A percentile compares a stretch with the other conserved stretches of the same genome.
Conservation (phyloP, 2,113 vertebrate genomes). For the Trochalopteron elliotii region DNA sequence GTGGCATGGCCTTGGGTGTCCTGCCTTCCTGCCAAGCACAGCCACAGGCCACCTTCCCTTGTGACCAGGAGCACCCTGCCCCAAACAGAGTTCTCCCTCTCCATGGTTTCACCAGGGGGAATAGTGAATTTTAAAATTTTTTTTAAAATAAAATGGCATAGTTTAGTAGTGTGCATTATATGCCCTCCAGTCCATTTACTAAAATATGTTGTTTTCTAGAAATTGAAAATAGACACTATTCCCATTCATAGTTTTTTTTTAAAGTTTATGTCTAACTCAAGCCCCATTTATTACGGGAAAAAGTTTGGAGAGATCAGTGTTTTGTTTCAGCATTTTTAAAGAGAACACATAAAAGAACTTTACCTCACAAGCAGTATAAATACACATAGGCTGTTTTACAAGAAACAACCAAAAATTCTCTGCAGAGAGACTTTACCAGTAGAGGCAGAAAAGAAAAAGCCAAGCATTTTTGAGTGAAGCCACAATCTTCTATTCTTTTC, state of each 20-base stretch:
- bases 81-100: neutral
- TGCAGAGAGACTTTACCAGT: neutral
- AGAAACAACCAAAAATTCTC: neutral
- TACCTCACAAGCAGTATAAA: neutral
- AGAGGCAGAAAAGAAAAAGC: neutral
- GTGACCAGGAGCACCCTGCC: neutral
- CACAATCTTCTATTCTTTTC: neutral
- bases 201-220: neutral
- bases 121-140: neutral
- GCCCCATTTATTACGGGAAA: neutral
- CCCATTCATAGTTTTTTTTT: neutral
- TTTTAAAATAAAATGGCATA: neutral
- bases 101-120: neutral
- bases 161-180: neutral
- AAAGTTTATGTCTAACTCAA: neutral
- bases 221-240: neutral
- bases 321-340: neutral
- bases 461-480: neutral
- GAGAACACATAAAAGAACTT: neutral
- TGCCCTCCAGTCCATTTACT: neutral
- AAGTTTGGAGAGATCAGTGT: neutral
- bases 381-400: neutral
- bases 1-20: accelerated
- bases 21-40: accelerated
- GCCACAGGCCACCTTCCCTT: neutral